Percentiles rank a stretch among this genome's conserved stretches.
Evolutionary conservation across 2,888 invertebrate species (phyloP).

Genomic region (Thyatira batis): DNA sequence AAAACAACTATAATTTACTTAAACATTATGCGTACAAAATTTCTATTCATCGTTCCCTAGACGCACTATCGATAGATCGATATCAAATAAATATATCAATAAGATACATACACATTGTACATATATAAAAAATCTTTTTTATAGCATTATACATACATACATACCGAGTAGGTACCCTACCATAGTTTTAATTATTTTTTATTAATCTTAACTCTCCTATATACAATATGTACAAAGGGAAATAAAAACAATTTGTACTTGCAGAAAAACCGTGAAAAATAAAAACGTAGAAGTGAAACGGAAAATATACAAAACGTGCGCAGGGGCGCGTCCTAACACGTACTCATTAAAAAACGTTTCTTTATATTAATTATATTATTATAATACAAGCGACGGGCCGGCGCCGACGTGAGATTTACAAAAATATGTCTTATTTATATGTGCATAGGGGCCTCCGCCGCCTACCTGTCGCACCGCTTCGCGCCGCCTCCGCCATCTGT

Average conservation of each 20-base stretch:
- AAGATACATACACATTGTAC: conserved; percentile 75
- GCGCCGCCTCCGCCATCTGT: conserved; percentile 52
- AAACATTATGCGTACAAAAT: conserved; percentile 79
- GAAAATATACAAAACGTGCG: conserved; percentile 66
- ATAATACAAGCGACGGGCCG: conserved; percentile 55
- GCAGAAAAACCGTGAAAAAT: conserved; percentile 77
- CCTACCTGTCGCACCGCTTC: conserved; percentile 69
- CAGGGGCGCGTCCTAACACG: conserved; percentile 39
- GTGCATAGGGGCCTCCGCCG: conserved; percentile 20
- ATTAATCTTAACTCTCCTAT: conserved; percentile 64
- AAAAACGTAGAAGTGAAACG: conserved; percentile 58
- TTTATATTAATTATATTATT: conserved; percentile 45
- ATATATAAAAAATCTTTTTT: conserved; percentile 71
- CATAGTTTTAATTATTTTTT: conserved; percentile 27
- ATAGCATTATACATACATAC: conserved; percentile 68
- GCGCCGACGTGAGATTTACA: conserved; percentile 66
- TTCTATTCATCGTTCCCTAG: conserved; percentile 64
- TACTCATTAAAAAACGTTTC: conserved; percentile 53
- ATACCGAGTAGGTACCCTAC: conserved; percentile 61
- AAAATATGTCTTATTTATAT: conserved; percentile 52
- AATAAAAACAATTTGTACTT: conserved; percentile 83
- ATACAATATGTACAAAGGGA: conserved; percentile 82
- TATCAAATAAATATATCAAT: conserved; percentile 76
- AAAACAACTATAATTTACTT: conserved; percentile 81
- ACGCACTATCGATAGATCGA: conserved; percentile 62